Evolutionary conservation across 1,140 invertebrate species (phyloP).

Genomic region (Lordiphosa stackelbergi): DNA sequence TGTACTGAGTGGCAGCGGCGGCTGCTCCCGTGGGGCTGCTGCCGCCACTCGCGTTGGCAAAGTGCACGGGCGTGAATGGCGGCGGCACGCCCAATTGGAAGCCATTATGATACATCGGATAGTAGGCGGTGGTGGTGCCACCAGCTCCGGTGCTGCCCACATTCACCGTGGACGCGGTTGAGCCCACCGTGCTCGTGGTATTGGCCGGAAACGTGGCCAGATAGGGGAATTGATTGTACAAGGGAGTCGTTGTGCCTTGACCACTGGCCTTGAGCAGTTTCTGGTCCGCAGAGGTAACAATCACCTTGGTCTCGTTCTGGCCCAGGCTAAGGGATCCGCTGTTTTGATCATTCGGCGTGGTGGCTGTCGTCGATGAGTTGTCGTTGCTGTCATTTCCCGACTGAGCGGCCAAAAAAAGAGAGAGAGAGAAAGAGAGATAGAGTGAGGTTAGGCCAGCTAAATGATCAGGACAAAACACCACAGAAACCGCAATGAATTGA

Average conservation of each 20-base stretch:
- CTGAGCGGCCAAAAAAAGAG: constrained; percentile 17
- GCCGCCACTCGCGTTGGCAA: constrained; percentile 53
- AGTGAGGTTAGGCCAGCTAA: constrained; percentile 9
- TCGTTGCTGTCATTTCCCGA: constrained; percentile 39
- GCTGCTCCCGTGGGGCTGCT: constrained; percentile 40
- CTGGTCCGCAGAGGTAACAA: constrained; percentile 57
- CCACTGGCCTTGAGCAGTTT: constrained; percentile 45
- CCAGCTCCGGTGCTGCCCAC: constrained; percentile 11
- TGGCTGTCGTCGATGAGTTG: constrained; percentile 14
- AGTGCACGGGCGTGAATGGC: constrained; percentile 73
- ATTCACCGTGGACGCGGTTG: constrained; percentile 34
- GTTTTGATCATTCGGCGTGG: constrained; percentile 48
- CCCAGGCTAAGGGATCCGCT: constrained; percentile 72
- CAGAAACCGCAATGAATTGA: constrained; percentile 6
- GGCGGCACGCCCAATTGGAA: constrained; percentile 74
- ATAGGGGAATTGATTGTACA: constrained; percentile 74
- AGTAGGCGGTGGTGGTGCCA: constrained; percentile 57
- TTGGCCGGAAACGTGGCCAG: constrained; percentile 68
- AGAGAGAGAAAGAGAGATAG: constrained; percentile 19
- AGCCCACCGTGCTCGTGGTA: constrained; percentile 26
- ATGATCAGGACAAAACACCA: not conserved
- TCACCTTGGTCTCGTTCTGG: constrained; percentile 69
- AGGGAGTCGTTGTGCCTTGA: constrained; percentile 34
- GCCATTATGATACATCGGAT: constrained; percentile 77
- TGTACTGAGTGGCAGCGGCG: constrained; percentile 40